Evolutionary conservation across 2,797 vertebrate genomes (phyloP), one percentile per base, ranked within the genome.

Genomic region (Enteromius thamalakanensis): DNA sequence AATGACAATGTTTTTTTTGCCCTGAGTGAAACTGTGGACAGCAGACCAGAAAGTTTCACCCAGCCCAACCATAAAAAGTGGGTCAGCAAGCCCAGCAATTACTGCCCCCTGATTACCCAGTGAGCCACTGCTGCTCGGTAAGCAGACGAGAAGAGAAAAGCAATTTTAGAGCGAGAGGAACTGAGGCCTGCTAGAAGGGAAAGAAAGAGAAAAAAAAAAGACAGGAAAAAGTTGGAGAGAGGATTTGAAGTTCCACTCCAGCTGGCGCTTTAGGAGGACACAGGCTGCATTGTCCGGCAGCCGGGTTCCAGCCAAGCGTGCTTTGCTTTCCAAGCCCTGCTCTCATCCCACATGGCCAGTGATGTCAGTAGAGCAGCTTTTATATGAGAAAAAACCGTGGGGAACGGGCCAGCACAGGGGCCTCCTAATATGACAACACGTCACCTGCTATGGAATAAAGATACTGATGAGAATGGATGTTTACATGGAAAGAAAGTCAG

Each of bases 181-280:
- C 71, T 77, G 55, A 80, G 67, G 79, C 82, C 82, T 81, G 11
- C 21, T 75, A 83, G 78, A 83, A 68, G 68, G 62, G 34, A 49
- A 60, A 65, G 67, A 72, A 55, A 62, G n/a, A 65, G n/a, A 15
- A 0, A 45, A 23, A 17, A 76, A 72, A 40, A 58, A 60, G 51
- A 75, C 40, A 75, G 80, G 86, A 79, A 85, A 87, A 88, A 86
- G 83, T 84, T 86, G 68, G 76, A 84, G 79, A 83, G 83, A 83
- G 88, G 86, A 86, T 86, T 86, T 87, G 83, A 84, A 86, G 87
- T 89, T 90, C 81, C 87, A 90, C 88, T 86, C 88, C 90, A 91
- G 89, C 89, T 91, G 90, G 88, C 80, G 80, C 82, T 89, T 84
- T 84, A 82, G 75, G 84, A 87, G 88, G 88, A 91, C 89, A 91